Evolutionary conservation across 2,888 invertebrate genomes (phyloP).

Genomic region (Dryocosmus kuriphilus): DNA sequence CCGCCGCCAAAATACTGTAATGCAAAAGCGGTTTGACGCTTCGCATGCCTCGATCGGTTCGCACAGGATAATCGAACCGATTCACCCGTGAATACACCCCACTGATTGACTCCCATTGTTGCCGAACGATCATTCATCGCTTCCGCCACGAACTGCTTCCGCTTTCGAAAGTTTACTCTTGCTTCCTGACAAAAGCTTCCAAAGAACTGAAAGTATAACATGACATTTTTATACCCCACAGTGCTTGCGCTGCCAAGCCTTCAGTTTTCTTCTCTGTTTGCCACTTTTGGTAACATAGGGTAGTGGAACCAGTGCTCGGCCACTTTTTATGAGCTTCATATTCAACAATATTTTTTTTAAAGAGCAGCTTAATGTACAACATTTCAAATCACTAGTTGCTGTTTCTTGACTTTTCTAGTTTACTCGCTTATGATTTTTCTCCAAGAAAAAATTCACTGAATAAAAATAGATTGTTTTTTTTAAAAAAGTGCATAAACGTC

Average conservation of each 20-base stretch:
- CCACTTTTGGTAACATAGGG: not conserved
- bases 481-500: too few relatives aligned
- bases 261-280: conserved; percentile 4
- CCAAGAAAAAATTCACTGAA: too few relatives aligned
- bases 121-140: conserved; percentile 70
- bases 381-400: too few relatives aligned
- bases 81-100: conserved; percentile 70
- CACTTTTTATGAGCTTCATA: too few relatives aligned
- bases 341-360: too few relatives aligned
- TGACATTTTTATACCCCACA: not conserved
- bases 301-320: too few relatives aligned
- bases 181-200: conserved; percentile 49
- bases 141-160: conserved; percentile 66
- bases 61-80: conserved; percentile 72
- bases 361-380: too few relatives aligned
- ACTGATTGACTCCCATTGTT: conserved; percentile 76
- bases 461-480: too few relatives aligned
- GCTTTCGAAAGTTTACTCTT: conserved; percentile 60
- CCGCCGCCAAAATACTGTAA: conserved; percentile 53
- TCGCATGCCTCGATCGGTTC: conserved; percentile 56
- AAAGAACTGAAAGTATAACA: conserved; percentile 21
- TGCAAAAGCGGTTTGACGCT: conserved; percentile 57
- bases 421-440: too few relatives aligned
- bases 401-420: too few relatives aligned
- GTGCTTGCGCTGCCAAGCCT: not conserved